Evolutionary conservation across 1,140 invertebrate genomes (phyloP).

Genomic region (Caerostris extrusa): DNA sequence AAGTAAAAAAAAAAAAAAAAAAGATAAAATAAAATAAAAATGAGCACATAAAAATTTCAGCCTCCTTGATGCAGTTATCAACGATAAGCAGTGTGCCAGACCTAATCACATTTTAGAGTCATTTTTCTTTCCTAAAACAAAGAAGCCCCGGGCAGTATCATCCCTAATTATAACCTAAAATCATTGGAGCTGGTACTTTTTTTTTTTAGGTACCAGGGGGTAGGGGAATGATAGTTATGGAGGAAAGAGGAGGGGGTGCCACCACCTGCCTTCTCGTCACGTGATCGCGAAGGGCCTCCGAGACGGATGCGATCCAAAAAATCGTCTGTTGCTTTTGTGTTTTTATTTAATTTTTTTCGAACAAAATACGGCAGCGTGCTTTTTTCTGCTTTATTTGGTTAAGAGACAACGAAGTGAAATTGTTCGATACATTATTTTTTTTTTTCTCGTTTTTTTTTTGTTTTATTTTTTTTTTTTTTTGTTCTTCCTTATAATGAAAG

Average conservation of each 20-base stretch:
- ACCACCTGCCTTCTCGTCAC: slow-evolving; percentile 72
- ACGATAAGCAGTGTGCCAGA: slow-evolving; percentile 65
- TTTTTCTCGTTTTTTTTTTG: background rate
- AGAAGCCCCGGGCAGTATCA: slow-evolving; percentile 72
- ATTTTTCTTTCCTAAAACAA: slow-evolving; percentile 77
- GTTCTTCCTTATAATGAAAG: slow-evolving; percentile 67
- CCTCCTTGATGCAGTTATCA: slow-evolving; percentile 76
- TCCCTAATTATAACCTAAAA: slow-evolving; percentile 77
- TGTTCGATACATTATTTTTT: slow-evolving; percentile 42
- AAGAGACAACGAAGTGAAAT: slow-evolving; percentile 30
- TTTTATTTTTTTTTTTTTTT: slow-evolving; percentile 43
- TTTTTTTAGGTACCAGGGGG: background rate
- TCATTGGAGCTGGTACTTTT: slow-evolving; percentile 71
- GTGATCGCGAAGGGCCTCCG: slow-evolving; percentile 61
- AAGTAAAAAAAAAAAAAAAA: slow-evolving; percentile 38
- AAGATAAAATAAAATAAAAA: slow-evolving; percentile 39
- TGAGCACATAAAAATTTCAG: slow-evolving; percentile 59
- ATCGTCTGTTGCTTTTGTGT: slow-evolving; percentile 63
- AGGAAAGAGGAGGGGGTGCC: slow-evolving; percentile 42
- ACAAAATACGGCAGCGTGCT: slow-evolving; percentile 23
- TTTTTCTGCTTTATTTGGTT: slow-evolving; percentile 48
- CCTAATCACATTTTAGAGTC: slow-evolving; percentile 71
- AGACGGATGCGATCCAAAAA: slow-evolving; percentile 75
- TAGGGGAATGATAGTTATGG: background rate
- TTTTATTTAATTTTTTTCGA: slow-evolving; percentile 36